Base-by-base conservation (phyloP, 2,888 invertebrate genomes). In the Brenthis daphne region DNA sequence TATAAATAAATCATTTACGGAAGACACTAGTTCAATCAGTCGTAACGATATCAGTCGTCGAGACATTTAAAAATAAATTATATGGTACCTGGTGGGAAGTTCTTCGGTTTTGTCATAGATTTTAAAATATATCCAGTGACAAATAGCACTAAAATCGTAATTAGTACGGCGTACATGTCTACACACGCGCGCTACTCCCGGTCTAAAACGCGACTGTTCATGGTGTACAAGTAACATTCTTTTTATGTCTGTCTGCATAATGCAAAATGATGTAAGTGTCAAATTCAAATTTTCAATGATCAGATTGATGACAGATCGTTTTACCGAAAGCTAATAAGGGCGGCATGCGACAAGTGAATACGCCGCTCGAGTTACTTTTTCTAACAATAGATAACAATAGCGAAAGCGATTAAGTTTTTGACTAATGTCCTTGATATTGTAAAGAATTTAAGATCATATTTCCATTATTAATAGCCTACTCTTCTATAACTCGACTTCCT, bases 71-170 rank as follows among this genome's bases (percentile, higher is more conserved):
- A 56, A n/a, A n/a, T n/a, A 56, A 56, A 11, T 6, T n/a, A 58
- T 57, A 43, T 58, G 24, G 64, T 85, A 94, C 94, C 94, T 79
- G 94, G 94, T 20, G 94, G 94, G 80, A 86, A 94, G 68, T 87
- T 85, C 72, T 78, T 83, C 1, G 94, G 94, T 76, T 90, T 93
- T 55, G 79, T 81, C 51, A 84, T 80, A 12, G 78, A 77, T 68
- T 70, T 74, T 47, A 79, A 65, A 50, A 77, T 69, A 65, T 72
- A 79, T 24, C 65, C 75, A 61, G 68, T 54, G 14, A 73, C 14
- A 14, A 77, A 43, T 50, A 79, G 12, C 29, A 77, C 61, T 13
- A 78, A 13, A 57, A 79, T 43, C 20, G 67, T 69, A 48, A 76
- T 29, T 13, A 77, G 51, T 60, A 76, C 70, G 37, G 69, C 70